Base-by-base conservation (phyloP, 1,140 invertebrate species). In the Lethocerus indicus region DNA sequence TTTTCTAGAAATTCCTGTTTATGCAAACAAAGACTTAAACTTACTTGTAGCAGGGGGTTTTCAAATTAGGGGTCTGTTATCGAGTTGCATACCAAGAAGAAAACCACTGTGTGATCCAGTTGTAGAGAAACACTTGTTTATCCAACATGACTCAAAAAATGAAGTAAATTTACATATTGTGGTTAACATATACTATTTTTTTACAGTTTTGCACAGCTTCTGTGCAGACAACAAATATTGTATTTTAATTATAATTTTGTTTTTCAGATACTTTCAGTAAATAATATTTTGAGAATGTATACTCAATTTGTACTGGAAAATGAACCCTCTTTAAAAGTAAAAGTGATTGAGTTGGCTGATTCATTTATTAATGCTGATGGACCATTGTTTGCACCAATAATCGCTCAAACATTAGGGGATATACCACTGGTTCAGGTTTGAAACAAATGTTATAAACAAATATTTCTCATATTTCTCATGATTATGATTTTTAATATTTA, bases 241-340 rank as follows among this genome's bases (percentile, higher is more conserved):
- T 18, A 24, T 26, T 27, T 43, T 26, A 12, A 29, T 43, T 46
- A 39, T 26, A 47, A 49, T 20, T 49, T 49, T 24, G 49, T 52
- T 53, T 54, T 54, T 21, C 39, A 60, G 57, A 28, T 12, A 6
- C 53, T 46, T 13, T 40, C 51, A 18, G 37, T 56, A 2, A 58
- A 66, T 44, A 68, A 57, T 20, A 49, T 56, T 26, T 35, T 80
- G 2, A 63, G 76, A 26, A 50, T 76, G 0, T 64, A 75, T 35
- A 64, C 78, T 3, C 83, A 95, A 57, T 60, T 90, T 1, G 73
- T 79, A 0, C 60, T 91, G 0, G 91, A 95, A 61, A 92, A 91
- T 63, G 61, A 73, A 25, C 61, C 71, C 23, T 66, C 64, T 0
- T 69, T 73, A 21, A 83, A 80, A 63, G 67, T 92, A 0, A 85